phyloP scores from a whole-genome alignment of 1,140 invertebrate genomes.

The Muscidifurax raptorellus region DNA sequence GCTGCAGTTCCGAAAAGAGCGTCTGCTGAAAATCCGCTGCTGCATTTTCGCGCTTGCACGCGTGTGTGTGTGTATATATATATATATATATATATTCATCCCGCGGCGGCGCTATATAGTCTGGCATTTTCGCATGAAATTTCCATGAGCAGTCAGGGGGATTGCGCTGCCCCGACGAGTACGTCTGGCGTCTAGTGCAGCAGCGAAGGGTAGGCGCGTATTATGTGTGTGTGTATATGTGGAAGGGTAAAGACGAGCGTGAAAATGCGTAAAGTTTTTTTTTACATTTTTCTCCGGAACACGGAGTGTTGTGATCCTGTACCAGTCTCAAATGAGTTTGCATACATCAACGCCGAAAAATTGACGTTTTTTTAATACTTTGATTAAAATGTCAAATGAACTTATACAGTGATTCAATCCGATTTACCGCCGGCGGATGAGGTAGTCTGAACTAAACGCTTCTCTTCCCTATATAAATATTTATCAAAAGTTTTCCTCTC shows the following conservation, averaged over 20 bases:
- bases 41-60: neutral
- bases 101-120: neutral
- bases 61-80: neutral
- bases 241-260: neutral
- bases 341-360: no score
- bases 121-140: conserved; percentile 10
- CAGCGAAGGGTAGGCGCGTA: no score
- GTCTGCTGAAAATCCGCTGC: neutral
- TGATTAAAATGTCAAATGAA: no score
- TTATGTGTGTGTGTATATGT: neutral
- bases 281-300: neutral
- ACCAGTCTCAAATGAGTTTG: no score
- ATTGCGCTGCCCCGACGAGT: neutral
- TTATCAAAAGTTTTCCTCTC: neutral
- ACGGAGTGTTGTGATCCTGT: no score
- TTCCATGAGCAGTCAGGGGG: conserved; percentile 12
- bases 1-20: neutral
- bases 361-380: no score
- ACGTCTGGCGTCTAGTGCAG: neutral
- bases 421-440: no score
- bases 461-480: neutral
- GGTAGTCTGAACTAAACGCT: no score
- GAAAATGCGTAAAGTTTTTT: neutral
- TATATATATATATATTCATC: neutral
- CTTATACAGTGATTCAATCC: no score